Conservation (phyloP, 2,888 invertebrate genomes). For the Phyto melanocephala region DNA sequence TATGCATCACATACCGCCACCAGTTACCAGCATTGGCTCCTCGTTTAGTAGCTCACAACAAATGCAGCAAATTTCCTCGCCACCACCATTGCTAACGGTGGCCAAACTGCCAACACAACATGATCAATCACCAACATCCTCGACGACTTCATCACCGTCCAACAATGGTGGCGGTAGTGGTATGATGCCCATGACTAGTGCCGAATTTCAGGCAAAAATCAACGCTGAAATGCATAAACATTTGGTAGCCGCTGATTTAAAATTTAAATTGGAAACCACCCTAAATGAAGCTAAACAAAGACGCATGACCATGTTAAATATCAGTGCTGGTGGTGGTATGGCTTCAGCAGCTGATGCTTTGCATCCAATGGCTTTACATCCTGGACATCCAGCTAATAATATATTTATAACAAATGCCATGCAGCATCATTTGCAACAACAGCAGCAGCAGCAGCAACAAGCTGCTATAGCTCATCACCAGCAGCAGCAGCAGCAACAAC, state of each 20-base stretch:
- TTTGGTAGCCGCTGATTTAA: conserved; percentile 75
- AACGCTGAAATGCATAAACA: conserved; percentile 78
- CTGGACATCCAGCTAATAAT: conserved; percentile 68
- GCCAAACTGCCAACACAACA: conserved; percentile 69
- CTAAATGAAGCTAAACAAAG: conserved; percentile 74
- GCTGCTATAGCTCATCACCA: conserved; percentile 36
- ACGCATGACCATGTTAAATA: conserved; percentile 67
- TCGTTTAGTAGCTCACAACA: conserved; percentile 66
- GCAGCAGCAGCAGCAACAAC: conserved; percentile 72
- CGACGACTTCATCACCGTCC: conserved; percentile 73
- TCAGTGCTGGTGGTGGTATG: conserved; percentile 56
- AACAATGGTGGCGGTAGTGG: conserved; percentile 57
- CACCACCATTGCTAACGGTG: conserved; percentile 73
- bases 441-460: conserved; percentile 70
- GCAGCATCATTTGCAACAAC: conserved; percentile 73
- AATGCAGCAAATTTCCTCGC: conserved; percentile 72
- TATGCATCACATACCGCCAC: conserved; percentile 70
- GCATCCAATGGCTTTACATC: conserved; percentile 66
- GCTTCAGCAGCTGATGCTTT: neutral
- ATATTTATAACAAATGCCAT: conserved; percentile 66
- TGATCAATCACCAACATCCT: conserved; percentile 73
- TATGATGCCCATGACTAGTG: conserved; percentile 65
- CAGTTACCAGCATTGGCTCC: conserved; percentile 69
- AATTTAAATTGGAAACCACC: conserved; percentile 75
- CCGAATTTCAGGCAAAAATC: conserved; percentile 77